Percentiles rank a stretch among this genome's conserved stretches.
These are phyloP conservation scores for Spodoptera litura DNA, from an alignment of 1,140 invertebrate species.

Conservation along the genomic window DNA sequence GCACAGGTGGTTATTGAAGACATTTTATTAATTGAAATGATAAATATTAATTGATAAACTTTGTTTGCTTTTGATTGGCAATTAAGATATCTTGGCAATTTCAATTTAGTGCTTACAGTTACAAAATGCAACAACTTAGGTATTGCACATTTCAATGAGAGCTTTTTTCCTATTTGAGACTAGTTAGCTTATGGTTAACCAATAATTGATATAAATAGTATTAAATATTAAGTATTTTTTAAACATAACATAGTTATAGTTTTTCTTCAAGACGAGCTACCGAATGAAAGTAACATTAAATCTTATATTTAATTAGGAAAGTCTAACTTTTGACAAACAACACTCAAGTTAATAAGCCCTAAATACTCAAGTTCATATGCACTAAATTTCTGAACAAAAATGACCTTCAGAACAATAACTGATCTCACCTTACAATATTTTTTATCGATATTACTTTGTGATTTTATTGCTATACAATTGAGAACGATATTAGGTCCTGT, in stretches of 20 bases:
- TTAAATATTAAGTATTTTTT: too few species aligned
- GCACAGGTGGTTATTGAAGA: not conserved
- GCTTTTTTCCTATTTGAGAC: not conserved
- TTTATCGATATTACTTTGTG: not conserved
- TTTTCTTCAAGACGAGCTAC: too few species aligned
- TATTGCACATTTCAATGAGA: not conserved
- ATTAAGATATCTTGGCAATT: not conserved
- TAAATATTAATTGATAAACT: not conserved
- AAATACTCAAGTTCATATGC: too few species aligned
- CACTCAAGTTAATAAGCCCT: too few species aligned
- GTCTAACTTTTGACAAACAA: too few species aligned
- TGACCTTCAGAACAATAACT: conserved; percentile 2
- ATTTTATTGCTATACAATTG: not conserved
- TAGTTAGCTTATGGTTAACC: too few species aligned
- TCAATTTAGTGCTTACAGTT: too few species aligned
- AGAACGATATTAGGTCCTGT: not conserved
- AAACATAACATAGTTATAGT: too few species aligned
- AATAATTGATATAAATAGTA: too few species aligned
- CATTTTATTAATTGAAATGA: conserved; percentile 7
- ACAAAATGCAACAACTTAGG: not conserved
- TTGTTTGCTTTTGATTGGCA: not conserved
- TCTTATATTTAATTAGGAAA: too few species aligned
- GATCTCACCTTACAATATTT: conserved; percentile 1
- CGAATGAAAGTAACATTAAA: not conserved
- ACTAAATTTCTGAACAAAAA: not conserved